These are phyloP conservation scores for Globodera ellingtonae DNA, from an alignment of 1,140 invertebrate species.

Conservation along the genomic window DNA sequence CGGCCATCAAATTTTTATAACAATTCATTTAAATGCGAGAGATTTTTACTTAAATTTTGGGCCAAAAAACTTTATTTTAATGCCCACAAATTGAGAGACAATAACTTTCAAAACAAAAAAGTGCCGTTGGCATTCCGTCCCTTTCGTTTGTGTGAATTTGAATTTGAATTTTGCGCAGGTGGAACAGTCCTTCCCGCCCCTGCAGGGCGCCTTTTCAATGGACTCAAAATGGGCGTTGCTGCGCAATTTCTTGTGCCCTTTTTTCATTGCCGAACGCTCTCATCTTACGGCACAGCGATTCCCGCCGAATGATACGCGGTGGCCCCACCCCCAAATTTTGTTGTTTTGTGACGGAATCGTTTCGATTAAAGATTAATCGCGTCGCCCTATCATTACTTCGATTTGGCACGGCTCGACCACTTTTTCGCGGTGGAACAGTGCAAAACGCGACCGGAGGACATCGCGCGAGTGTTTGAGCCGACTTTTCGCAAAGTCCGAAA, in stretches of 20 bases:
- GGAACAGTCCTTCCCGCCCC: constrained; percentile 1
- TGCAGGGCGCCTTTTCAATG: constrained; percentile 12
- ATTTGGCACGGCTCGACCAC: constrained; percentile 22
- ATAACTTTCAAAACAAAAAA: too few relatives aligned
- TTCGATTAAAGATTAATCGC: constrained; percentile 25
- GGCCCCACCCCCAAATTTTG: not conserved
- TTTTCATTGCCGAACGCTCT: constrained; percentile 26
- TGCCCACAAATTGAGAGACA: too few relatives aligned
- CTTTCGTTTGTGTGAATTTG: not conserved
- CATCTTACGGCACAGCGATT: constrained; percentile 19
- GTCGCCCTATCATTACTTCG: constrained; percentile 21
- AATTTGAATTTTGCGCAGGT: constrained; percentile 1
- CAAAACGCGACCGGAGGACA: constrained; percentile 34
- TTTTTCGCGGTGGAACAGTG: constrained; percentile 41
- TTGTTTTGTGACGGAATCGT: not conserved
- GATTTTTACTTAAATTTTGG: too few relatives aligned
- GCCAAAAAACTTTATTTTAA: too few relatives aligned
- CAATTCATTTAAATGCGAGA: too few relatives aligned
- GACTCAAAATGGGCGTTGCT: constrained; percentile 34
- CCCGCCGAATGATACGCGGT: constrained; percentile 35
- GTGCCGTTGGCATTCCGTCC: not conserved
- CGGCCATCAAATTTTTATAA: not conserved
- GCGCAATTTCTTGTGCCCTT: constrained; percentile 47
- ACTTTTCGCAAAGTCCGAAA: constrained; percentile 11
- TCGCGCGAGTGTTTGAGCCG: constrained; percentile 37